These are phyloP conservation scores for Penaeus indicus DNA, from an alignment of 1,140 invertebrate species.

Conservation along the genomic window DNA sequence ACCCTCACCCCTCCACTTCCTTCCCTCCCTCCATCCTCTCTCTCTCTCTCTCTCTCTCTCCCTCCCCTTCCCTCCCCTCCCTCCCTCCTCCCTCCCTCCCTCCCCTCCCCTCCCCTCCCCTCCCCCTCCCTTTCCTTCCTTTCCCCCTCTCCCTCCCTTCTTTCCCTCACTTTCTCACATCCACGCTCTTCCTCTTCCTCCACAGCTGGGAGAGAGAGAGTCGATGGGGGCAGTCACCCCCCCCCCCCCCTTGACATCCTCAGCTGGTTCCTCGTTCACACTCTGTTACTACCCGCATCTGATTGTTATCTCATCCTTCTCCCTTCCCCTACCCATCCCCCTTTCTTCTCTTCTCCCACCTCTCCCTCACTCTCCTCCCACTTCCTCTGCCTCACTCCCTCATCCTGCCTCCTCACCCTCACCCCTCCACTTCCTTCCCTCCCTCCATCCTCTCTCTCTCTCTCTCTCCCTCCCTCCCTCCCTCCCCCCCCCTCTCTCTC, in stretches of 20 bases:
- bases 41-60: background rate
- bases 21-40: too few relatives aligned
- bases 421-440: background rate
- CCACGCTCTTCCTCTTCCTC: too few relatives aligned
- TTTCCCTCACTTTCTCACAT: background rate
- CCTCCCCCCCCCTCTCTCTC: too few relatives aligned
- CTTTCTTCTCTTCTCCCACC: background rate
- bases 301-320: background rate
- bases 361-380: background rate
- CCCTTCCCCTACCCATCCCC: background rate
- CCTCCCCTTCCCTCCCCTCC: background rate
- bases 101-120: background rate
- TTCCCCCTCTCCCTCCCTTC: background rate
- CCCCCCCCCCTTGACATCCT: too few relatives aligned
- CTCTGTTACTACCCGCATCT: too few relatives aligned
- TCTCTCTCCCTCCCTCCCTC: too few relatives aligned
- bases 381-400: background rate
- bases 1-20: background rate
- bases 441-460: background rate
- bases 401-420: background rate
- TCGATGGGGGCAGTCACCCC: too few relatives aligned
- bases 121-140: too few relatives aligned
- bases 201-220: too few relatives aligned
- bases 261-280: too few relatives aligned
- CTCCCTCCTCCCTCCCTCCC: background rate